These are phyloP conservation scores for Neodontobutis hainanensis DNA, from an alignment of 2,113 vertebrate genomes.

Conservation along the genomic window DNA sequence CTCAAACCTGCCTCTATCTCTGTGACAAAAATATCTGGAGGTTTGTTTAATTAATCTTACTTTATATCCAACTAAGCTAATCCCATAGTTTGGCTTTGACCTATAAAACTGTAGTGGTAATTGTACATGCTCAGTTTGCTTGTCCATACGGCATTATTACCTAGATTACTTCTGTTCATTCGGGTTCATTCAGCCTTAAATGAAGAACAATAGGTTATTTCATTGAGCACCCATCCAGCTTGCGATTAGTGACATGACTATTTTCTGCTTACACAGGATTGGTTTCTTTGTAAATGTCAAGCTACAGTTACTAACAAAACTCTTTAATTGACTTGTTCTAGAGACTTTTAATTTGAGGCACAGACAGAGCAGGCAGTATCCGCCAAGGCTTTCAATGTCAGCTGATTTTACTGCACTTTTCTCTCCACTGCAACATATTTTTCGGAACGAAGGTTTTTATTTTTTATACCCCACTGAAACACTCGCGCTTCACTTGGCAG, in stretches of 20 bases:
- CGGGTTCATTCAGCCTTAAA: background rate
- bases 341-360: background rate
- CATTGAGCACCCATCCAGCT: background rate
- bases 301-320: too few species aligned
- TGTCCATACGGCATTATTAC: background rate
- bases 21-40: too few species aligned
- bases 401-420: background rate
- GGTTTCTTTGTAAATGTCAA: too few species aligned
- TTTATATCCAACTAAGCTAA: too few species aligned
- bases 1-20: too few species aligned
- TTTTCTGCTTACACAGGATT: too few species aligned
- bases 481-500: constrained; percentile 39
- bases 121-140: background rate
- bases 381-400: background rate
- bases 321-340: too few species aligned
- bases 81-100: background rate
- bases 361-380: background rate
- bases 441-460: constrained; percentile 1
- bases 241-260: too few species aligned
- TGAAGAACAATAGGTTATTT: background rate
- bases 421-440: background rate
- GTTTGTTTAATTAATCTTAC: too few species aligned
- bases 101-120: background rate
- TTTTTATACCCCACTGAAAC: constrained; percentile 17
- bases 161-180: background rate